Conservation (phyloP, 2,888 invertebrate genomes). For the Trisateles emortualis region DNA sequence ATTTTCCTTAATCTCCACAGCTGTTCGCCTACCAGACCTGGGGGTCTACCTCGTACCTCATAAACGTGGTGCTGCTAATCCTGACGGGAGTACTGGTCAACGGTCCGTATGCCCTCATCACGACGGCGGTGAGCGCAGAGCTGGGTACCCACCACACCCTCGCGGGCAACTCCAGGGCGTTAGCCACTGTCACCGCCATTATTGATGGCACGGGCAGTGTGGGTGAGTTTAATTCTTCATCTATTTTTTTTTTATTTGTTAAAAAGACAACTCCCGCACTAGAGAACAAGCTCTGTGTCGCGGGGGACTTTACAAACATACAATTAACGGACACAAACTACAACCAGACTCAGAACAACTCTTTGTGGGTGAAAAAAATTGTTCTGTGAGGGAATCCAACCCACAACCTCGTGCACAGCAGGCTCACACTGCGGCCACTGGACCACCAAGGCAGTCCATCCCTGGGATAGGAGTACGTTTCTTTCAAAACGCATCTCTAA, state of each 20-base stretch:
- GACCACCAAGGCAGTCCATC: too few species aligned
- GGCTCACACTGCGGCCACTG: too few species aligned
- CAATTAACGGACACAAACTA: too few species aligned
- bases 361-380: too few species aligned
- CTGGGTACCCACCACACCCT: slow-evolving; percentile 95
- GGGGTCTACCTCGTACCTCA: slow-evolving; percentile 87
- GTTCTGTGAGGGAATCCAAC: too few species aligned
- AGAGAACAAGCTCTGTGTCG: too few species aligned
- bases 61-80: slow-evolving; percentile 90
- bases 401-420: too few species aligned
- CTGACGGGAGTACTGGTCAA: slow-evolving; percentile 95
- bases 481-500: too few species aligned
- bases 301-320: too few species aligned
- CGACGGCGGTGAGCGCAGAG: slow-evolving; percentile 98
- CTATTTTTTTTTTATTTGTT: background rate
- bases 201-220: slow-evolving; percentile 98
- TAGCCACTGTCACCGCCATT: slow-evolving; percentile 99
- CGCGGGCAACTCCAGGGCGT: slow-evolving; percentile 94
- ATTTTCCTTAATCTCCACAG: slow-evolving; percentile 77
- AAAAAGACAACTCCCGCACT: too few species aligned
- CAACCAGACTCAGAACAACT: too few species aligned
- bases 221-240: slow-evolving; percentile 75
- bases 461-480: too few species aligned
- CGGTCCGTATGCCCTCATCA: slow-evolving; percentile 98
- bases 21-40: slow-evolving; percentile 92